Evolutionary conservation across 1,140 invertebrate genomes (phyloP).

Genomic region (Achatina immaculata): DNA sequence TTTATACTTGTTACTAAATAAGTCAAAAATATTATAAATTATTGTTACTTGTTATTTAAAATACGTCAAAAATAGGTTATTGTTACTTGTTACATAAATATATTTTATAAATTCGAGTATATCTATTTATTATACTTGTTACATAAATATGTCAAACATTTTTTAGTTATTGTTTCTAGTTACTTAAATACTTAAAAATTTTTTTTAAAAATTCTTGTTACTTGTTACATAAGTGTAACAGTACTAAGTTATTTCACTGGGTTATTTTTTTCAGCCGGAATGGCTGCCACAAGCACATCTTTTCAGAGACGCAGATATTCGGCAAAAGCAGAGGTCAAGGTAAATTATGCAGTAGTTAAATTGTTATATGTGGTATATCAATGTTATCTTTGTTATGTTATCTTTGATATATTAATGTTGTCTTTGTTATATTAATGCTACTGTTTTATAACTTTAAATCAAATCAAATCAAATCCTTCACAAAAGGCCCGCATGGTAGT

Average conservation of each 20-base stretch:
- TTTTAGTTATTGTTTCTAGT: no score
- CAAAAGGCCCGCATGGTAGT: not conserved
- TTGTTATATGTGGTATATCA: not conserved
- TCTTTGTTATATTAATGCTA: not conserved
- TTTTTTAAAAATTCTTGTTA: no score
- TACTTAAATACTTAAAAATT: no score
- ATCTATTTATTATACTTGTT: no score
- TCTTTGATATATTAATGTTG: not conserved
- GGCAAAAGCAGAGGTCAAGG: conserved; percentile 22
- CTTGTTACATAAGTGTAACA: no score
- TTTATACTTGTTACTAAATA: no score
- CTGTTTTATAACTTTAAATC: not conserved
- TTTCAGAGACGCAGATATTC: conserved; percentile 16
- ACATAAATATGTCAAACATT: no score
- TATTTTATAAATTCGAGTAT: no score
- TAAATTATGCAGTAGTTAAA: not conserved
- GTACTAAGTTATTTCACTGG: not conserved
- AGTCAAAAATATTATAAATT: no score
- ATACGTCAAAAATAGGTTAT: no score
- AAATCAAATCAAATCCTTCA: not conserved
- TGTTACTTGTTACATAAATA: no score
- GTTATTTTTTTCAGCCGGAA: not conserved
- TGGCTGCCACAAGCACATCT: not conserved
- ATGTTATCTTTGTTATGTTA: not conserved
- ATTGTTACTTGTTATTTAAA: no score